Conservation (phyloP, 2,113 vertebrate species). For the Glaucomys volans region DNA sequence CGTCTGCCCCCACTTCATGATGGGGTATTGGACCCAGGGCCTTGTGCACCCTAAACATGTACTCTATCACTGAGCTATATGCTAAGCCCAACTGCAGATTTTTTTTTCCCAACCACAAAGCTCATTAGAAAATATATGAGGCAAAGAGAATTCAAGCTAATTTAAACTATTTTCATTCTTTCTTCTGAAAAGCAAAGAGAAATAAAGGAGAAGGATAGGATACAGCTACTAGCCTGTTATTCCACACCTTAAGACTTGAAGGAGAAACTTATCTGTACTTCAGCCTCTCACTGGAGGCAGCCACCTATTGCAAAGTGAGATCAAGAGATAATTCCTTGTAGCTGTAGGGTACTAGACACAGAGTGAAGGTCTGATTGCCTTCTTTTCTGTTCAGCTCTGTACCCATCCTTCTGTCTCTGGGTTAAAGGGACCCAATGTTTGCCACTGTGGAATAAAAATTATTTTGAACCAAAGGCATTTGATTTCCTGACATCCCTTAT, state of each 20-base stretch:
- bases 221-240: background rate
- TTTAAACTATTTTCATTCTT: background rate
- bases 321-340: background rate
- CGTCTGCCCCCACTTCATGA: rapidly evolving
- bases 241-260: background rate
- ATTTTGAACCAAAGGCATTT: conserved; percentile 4
- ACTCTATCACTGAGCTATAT: background rate
- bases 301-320: background rate
- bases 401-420: background rate
- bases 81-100: background rate
- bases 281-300: background rate
- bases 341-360: background rate
- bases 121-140: background rate
- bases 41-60: background rate
- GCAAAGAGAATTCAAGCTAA: background rate
- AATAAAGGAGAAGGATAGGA: background rate
- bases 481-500: conserved; percentile 12
- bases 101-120: background rate
- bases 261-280: background rate
- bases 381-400: background rate
- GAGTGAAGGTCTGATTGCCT: background rate
- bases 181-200: background rate
- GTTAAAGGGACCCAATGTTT: background rate
- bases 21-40: background rate
- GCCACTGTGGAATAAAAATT: background rate